Conservation (phyloP, 2,113 vertebrate species). For the Oncorhynchus keta region DNA sequence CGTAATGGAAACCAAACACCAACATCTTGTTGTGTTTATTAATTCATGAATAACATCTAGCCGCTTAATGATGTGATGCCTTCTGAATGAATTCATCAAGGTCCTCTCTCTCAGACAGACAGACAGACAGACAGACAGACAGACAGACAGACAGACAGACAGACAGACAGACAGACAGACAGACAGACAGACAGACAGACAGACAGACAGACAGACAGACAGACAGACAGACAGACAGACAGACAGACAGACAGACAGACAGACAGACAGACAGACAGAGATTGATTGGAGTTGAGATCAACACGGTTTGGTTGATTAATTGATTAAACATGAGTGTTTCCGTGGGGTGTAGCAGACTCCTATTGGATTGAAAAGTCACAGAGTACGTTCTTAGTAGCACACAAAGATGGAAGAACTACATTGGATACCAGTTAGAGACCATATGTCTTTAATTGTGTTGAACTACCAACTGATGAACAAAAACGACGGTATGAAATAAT, state of each 20-base stretch:
- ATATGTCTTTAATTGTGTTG: too few species aligned
- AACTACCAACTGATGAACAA: too few species aligned
- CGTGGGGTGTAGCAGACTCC: neutral
- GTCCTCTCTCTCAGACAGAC: neutral
- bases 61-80: slow-evolving; percentile 41
- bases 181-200: too few species aligned
- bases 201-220: too few species aligned
- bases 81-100: slow-evolving; percentile 37
- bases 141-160: too few species aligned
- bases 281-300: slow-evolving; percentile 1
- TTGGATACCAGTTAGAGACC: too few species aligned
- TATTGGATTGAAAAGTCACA: neutral
- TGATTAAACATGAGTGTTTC: neutral
- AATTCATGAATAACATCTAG: slow-evolving; percentile 53
- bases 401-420: too few species aligned
- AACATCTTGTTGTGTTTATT: slow-evolving; percentile 49
- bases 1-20: slow-evolving; percentile 47
- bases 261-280: neutral
- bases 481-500: too few species aligned
- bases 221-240: neutral
- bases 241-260: neutral
- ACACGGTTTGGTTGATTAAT: neutral
- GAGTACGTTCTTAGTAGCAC: neutral
- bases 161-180: neutral
- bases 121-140: neutral